Base-by-base conservation (phyloP, 2,113 vertebrate genomes). In the Lynx canadensis region DNA sequence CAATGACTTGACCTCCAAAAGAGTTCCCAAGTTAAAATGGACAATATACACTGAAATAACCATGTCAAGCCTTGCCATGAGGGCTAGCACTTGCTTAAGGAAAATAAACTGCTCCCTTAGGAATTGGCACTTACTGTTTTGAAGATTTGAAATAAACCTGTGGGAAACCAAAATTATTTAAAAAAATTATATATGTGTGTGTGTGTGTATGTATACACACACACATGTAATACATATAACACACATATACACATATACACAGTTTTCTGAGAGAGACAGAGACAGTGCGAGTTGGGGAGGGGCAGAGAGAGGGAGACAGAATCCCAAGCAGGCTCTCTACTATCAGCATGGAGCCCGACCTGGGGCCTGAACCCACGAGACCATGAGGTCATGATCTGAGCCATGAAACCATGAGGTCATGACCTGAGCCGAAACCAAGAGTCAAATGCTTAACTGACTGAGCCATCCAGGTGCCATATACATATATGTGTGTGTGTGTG, bases 31-130 rank as follows among this genome's bases (percentile, higher is more conserved):
- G 95, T 94, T 97, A 96, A 89, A 98, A 93, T 45, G 96, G 97
- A 95, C 98, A 99, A 98, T 97, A 97, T 98, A 60, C 96, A 98
- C 68, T 97, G 96, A 98, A 96, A 97, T 98, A 98, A 98, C 82
- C 95, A 97, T 98, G 97, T 94, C 80, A 96, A 73, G 85, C 91
- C 97, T 98, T 97, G 95, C 95, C 97, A 96, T 94, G 98, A 98
- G 90, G 97, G 93, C 96, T 98, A 91, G 89, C 73, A 4, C 1
- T 97, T 90, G 84, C 98, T 97, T 97, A 82, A 97, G 96, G 97
- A 97, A 98, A 99, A 98, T 97, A 97, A 76, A 91, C 92, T 92
- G 27, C 29, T 97, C n/a, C 89, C 69, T 33, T 18, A 84, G 55
- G 92, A 14, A 94, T 73, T 81, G 55, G n/a, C 45, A 78, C 48